Conservation (phyloP, 2,888 invertebrate genomes). For the Clusia tigrina region DNA sequence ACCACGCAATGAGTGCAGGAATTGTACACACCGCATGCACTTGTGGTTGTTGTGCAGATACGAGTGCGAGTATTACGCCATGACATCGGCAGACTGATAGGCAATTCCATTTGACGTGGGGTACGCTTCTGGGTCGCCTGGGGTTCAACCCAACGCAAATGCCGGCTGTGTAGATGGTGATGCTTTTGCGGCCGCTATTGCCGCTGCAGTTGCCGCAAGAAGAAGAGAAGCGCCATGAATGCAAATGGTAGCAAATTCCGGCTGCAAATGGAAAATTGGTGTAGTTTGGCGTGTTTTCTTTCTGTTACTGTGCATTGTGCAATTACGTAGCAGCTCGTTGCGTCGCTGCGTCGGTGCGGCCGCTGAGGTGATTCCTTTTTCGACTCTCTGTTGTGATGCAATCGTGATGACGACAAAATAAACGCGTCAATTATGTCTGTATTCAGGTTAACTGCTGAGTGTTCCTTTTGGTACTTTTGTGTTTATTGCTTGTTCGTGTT, state of each 20-base stretch:
- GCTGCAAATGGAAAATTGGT: slow-evolving; percentile 40
- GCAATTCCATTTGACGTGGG: slow-evolving; percentile 13
- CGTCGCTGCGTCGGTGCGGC: neutral
- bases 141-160: neutral
- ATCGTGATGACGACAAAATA: slow-evolving; percentile 41
- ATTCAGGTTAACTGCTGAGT: slow-evolving; percentile 33
- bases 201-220: neutral
- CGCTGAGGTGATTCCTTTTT: slow-evolving; percentile 41
- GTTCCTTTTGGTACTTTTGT: slow-evolving; percentile 25
- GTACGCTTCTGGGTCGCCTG: neutral
- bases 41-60: slow-evolving; percentile 9
- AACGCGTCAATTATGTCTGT: slow-evolving; percentile 35
- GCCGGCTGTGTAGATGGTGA: no score
- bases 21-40: neutral
- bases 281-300: slow-evolving; percentile 22
- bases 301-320: neutral
- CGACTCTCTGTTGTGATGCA: slow-evolving; percentile 41
- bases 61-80: no score
- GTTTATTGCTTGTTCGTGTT: slow-evolving; percentile 23
- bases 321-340: neutral
- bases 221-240: slow-evolving; percentile 10
- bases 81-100: slow-evolving; percentile 7
- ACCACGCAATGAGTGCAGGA: slow-evolving; percentile 39
- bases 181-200: neutral
- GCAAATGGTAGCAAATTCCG: slow-evolving; percentile 34